These are phyloP conservation scores for Cacajao melanocephalus DNA, from an alignment of 2,797 vertebrate genomes.

Conservation along the genomic window DNA sequence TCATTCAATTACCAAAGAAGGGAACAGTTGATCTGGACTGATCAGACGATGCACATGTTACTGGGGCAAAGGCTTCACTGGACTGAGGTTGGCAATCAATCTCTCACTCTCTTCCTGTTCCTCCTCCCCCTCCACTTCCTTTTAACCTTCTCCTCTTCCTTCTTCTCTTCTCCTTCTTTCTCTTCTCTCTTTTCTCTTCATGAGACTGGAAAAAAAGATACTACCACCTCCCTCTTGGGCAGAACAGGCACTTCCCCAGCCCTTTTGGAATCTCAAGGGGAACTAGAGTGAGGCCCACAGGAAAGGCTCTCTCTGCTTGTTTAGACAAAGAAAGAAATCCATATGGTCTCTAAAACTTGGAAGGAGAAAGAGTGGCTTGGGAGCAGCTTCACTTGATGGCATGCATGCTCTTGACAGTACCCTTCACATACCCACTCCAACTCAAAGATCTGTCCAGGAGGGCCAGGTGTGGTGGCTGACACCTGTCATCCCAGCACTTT, in stretches of 20 bases:
- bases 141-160: not conserved
- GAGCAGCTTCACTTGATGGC: not conserved
- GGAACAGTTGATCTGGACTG: not conserved
- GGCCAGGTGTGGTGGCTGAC: not conserved
- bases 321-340: too few relatives aligned
- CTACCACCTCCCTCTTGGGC: not conserved
- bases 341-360: not conserved
- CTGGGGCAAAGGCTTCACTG: not conserved
- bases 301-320: not conserved
- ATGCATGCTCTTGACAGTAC: not conserved
- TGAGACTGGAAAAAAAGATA: not conserved
- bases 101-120: not conserved
- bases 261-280: not conserved
- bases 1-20: not conserved
- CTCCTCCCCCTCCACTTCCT: not conserved
- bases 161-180: not conserved
- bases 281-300: not conserved
- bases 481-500: not conserved
- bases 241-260: not conserved
- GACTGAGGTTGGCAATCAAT: not conserved
- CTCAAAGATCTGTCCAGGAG: not conserved
- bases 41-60: not conserved
- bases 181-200: not conserved
- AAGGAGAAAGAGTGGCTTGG: not conserved
- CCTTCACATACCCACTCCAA: not conserved